Percentiles rank a stretch among this genome's conserved stretches.
These are phyloP conservation scores for Scaptodrosophila latifasciaeformis DNA, from an alignment of 2,888 invertebrate species.

Conservation along the genomic window DNA sequence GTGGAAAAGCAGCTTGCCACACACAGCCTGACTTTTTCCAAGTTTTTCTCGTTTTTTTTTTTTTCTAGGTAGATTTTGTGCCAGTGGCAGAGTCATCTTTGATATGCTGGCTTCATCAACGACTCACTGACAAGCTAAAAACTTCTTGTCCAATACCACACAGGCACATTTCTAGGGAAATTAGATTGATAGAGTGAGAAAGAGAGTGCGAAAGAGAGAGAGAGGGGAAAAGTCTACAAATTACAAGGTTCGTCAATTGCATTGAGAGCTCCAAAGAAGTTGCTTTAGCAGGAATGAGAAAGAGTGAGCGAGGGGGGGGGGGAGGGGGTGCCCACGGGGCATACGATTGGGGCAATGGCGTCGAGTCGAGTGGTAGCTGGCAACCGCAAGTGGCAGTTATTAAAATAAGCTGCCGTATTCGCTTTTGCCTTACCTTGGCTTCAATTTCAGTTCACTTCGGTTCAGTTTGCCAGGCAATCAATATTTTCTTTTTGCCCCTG, in stretches of 20 bases:
- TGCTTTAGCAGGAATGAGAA: not conserved
- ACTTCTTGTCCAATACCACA: not conserved
- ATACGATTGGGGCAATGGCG: not conserved
- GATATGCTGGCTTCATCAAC: not conserved
- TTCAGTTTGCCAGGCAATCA: too few species aligned
- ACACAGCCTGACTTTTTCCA: too few species aligned
- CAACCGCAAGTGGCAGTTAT: constrained; percentile 32
- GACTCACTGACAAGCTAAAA: not conserved
- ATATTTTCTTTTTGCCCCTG: constrained; percentile 15
- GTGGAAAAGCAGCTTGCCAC: too few species aligned
- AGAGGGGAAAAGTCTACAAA: too few species aligned
- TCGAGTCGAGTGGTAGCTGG: not conserved
- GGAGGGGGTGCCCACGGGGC: too few species aligned
- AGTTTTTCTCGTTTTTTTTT: constrained; percentile 5
- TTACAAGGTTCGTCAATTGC: too few species aligned
- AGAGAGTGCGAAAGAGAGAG: too few species aligned
- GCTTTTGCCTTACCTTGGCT: constrained; percentile 5
- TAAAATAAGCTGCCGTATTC: constrained; percentile 25
- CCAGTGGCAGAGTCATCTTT: not conserved
- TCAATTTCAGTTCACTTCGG: constrained; percentile 18
- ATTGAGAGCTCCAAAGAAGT: not conserved
- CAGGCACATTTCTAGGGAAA: too few species aligned
- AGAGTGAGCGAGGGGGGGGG: not conserved
- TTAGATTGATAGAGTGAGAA: too few species aligned
- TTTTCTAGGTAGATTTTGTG: constrained; percentile 23